These are phyloP conservation scores for Eucidaris tribuloides DNA, from an alignment of 35 echinoderm and acorn worm species.

Conservation along the genomic window DNA sequence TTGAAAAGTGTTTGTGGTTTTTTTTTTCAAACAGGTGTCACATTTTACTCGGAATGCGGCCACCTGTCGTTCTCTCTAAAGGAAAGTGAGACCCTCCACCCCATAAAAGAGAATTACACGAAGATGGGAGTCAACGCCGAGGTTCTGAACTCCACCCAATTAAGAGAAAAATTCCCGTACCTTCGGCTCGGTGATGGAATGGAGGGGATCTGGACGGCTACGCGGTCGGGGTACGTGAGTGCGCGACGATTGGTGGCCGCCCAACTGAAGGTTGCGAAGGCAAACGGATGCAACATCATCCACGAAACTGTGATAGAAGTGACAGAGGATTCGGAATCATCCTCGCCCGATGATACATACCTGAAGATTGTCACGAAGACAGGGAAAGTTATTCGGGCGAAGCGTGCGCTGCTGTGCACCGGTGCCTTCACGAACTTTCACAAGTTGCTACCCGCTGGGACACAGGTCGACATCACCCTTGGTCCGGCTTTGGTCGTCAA, in stretches of 20 bases:
- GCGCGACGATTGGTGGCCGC: background rate
- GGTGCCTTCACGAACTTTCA: conserved; percentile 11
- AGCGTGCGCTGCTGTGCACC: background rate
- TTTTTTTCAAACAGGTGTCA: background rate
- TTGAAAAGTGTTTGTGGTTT: no score
- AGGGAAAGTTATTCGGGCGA: background rate
- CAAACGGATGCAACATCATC: background rate
- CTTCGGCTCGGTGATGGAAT: background rate
- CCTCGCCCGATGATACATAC: background rate
- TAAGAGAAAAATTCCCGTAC: background rate
- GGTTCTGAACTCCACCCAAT: background rate
- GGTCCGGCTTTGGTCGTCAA: background rate
- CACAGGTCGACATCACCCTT: background rate
- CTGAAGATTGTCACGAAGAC: background rate
- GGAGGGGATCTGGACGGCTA: background rate
- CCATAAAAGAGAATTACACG: background rate
- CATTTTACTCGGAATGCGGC: background rate
- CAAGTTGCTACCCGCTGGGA: background rate
- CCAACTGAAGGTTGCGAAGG: background rate
- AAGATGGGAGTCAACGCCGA: background rate
- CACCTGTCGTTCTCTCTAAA: background rate
- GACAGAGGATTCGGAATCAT: background rate
- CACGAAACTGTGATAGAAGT: background rate
- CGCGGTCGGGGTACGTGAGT: background rate
- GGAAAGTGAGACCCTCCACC: background rate